These are phyloP conservation scores for Electrophaes corylata DNA, from an alignment of 2,888 invertebrate genomes.

Conservation along the genomic window DNA sequence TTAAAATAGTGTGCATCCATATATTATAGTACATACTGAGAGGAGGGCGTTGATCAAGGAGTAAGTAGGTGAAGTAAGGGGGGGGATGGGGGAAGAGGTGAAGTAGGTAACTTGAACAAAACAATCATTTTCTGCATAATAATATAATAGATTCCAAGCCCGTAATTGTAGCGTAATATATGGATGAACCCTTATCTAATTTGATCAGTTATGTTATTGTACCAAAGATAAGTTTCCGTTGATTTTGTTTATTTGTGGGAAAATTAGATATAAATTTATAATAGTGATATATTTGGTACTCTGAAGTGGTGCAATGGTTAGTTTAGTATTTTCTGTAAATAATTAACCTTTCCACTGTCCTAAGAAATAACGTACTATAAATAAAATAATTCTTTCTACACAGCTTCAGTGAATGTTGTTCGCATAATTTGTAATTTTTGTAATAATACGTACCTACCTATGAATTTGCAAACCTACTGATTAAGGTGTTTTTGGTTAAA, in stretches of 20 bases:
- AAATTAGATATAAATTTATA: constrained; percentile 31
- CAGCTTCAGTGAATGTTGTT: constrained; percentile 71
- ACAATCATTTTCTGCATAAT: background rate
- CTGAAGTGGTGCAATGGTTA: constrained; percentile 78
- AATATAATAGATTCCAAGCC: background rate
- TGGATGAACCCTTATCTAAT: constrained; percentile 45
- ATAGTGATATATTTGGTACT: constrained; percentile 57
- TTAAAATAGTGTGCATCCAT: constrained; percentile 23
- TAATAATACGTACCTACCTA: constrained; percentile 1
- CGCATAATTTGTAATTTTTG: constrained; percentile 38
- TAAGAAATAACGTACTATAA: constrained; percentile 39
- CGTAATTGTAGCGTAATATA: constrained; percentile 28
- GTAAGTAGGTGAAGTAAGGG: background rate
- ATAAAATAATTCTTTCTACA: constrained; percentile 48
- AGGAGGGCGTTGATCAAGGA: background rate
- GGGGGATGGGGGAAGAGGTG: constrained; percentile 1
- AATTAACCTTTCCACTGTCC: constrained; percentile 57
- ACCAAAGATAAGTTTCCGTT: constrained; percentile 80
- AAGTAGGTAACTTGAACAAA: background rate
- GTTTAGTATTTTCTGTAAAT: constrained; percentile 66
- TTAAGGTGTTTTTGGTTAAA: background rate
- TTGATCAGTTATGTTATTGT: constrained; percentile 52
- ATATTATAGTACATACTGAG: constrained; percentile 37
- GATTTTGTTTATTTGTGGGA: constrained; percentile 34
- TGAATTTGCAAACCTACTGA: background rate